These are phyloP conservation scores for Anableps anableps DNA, from an alignment of 2,797 vertebrate genomes.

Conservation along the genomic window DNA sequence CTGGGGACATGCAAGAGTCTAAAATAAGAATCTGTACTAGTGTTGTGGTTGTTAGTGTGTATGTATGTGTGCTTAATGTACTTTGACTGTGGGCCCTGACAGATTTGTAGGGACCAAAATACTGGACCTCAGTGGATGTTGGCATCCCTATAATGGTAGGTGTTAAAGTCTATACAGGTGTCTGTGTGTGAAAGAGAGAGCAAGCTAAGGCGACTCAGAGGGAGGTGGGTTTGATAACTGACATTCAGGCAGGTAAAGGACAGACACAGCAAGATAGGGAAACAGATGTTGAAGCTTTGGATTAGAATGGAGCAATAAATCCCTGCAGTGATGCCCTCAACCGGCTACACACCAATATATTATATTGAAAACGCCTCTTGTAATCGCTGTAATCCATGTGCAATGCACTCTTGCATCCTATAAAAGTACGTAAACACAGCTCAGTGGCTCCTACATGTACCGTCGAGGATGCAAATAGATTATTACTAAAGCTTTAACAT, in stretches of 20 bases:
- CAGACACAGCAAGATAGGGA: constrained; percentile 40
- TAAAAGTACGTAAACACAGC: constrained; percentile 42
- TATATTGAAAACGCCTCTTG: constrained; percentile 45
- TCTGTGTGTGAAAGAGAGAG: neutral
- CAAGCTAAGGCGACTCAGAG: neutral
- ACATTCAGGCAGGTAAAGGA: constrained; percentile 64
- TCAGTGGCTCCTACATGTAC: constrained; percentile 35
- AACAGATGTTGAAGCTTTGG: constrained; percentile 46
- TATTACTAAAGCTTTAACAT: constrained; percentile 52
- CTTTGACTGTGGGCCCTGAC: constrained; percentile 4
- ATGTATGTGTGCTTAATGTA: constrained; percentile 14
- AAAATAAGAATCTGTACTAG: constrained; percentile 35
- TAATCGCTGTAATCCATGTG: constrained; percentile 34
- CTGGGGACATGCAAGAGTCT: constrained; percentile 54
- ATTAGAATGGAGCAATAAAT: constrained; percentile 71
- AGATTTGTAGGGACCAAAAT: neutral
- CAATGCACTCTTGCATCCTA: constrained; percentile 32
- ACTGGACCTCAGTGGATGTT: neutral
- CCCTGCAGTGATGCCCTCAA: constrained; percentile 30
- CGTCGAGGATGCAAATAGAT: constrained; percentile 50
- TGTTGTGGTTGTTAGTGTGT: neutral
- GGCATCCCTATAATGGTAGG: neutral
- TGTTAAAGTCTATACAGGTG: neutral
- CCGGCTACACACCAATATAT: constrained; percentile 27
- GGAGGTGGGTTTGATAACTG: constrained; percentile 49